These are phyloP conservation scores for Zosterops japonicus DNA, from an alignment of 2,113 vertebrate species.

Conservation along the genomic window DNA sequence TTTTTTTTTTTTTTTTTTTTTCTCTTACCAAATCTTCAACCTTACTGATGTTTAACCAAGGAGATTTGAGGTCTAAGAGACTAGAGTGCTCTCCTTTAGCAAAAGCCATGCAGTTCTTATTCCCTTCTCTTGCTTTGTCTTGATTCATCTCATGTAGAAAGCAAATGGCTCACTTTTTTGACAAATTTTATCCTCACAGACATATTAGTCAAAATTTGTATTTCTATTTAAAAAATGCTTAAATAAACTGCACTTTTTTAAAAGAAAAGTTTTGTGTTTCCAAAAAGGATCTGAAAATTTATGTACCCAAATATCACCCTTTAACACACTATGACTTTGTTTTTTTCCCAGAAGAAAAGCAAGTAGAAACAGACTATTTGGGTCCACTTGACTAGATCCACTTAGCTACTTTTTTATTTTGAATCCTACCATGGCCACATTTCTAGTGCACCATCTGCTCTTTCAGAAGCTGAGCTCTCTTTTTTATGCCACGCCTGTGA, in stretches of 20 bases:
- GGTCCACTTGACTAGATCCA: background rate
- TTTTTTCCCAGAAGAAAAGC: background rate
- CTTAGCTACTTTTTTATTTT: background rate
- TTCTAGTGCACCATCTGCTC: background rate
- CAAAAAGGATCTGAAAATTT: background rate
- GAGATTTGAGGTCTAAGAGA: background rate
- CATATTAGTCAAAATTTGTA: background rate
- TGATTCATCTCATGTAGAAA: background rate
- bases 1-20: accelerated
- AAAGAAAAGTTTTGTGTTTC: background rate
- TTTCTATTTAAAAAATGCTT: background rate
- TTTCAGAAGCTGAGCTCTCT: background rate
- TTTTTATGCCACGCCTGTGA: background rate
- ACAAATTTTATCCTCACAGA: background rate
- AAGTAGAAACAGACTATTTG: background rate
- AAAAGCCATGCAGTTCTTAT: background rate
- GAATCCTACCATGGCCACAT: background rate
- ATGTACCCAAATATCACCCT: background rate
- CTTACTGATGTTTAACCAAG: background rate
- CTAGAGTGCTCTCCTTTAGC: background rate
- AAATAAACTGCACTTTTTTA: background rate
- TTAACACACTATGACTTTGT: background rate
- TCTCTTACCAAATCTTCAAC: background rate
- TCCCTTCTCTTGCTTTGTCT: background rate
- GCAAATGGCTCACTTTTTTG: background rate